Percentiles rank a stretch among this genome's conserved stretches.
These are phyloP conservation scores for Vannuccia rotundouncinata DNA, from an alignment of 2,888 invertebrate species.

Conservation along the genomic window DNA sequence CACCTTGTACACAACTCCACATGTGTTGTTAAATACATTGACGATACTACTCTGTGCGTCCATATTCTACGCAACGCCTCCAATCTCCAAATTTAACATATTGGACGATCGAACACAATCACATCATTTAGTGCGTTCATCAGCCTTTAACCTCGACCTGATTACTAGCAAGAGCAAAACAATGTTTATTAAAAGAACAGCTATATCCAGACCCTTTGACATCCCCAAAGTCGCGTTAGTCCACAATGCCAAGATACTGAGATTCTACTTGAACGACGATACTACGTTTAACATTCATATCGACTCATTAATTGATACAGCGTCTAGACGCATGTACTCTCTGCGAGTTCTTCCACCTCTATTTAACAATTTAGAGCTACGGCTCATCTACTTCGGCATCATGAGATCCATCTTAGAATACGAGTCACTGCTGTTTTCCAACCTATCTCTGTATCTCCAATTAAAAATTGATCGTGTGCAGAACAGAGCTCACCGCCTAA, in stretches of 20 bases:
- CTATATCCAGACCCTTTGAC: not conserved
- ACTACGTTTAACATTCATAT: not conserved
- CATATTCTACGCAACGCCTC: not conserved
- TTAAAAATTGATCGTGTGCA: not conserved
- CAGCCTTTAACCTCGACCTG: not conserved
- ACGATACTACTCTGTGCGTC: slow-evolving; percentile 8
- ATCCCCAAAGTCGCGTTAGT: not conserved
- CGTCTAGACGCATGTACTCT: not conserved
- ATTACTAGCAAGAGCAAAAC: not conserved
- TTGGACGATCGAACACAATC: no score
- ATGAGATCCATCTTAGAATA: slow-evolving; percentile 2
- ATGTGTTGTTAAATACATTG: slow-evolving; percentile 1
- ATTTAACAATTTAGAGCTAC: not conserved
- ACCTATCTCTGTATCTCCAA: not conserved
- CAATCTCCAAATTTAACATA: no score
- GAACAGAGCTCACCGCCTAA: not conserved
- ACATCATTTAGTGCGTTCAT: no score
- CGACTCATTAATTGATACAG: not conserved
- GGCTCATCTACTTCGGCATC: not conserved
- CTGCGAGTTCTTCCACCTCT: not conserved
- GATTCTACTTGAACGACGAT: not conserved
- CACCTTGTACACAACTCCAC: not conserved
- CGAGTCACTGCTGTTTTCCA: not conserved
- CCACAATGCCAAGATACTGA: not conserved
- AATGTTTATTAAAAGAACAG: not conserved